phyloP scores from a whole-genome alignment of 1,140 invertebrate species.

The Drosophila pseudoobscura region DNA sequence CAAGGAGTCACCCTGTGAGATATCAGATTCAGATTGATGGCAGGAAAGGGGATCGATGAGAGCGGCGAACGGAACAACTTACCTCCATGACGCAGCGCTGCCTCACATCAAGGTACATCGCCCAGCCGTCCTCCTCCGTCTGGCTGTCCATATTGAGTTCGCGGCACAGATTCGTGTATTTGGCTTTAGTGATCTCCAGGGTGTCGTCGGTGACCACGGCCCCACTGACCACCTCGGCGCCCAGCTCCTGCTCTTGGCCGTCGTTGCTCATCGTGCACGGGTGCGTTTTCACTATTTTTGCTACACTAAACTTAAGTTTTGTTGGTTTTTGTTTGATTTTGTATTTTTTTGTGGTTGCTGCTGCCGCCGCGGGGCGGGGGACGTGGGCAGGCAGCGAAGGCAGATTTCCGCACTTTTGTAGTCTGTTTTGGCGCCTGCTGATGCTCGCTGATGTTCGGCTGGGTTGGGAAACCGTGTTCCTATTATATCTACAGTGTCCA shows the following conservation, averaged over 20 bases:
- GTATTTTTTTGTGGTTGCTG: background rate
- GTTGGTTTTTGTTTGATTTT: no score
- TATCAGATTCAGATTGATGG: constrained; percentile 48
- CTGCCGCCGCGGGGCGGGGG: constrained; percentile 20
- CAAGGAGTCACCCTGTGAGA: constrained; percentile 91
- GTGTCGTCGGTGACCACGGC: constrained; percentile 42
- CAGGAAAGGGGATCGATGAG: no score
- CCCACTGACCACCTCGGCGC: constrained; percentile 65
- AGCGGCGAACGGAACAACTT: background rate
- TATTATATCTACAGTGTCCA: constrained; percentile 3
- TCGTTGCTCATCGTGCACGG: constrained; percentile 53
- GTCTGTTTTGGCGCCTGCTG: background rate
- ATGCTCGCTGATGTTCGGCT: no score
- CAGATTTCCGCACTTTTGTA: constrained; percentile 27
- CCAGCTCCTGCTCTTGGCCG: constrained; percentile 59
- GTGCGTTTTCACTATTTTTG: constrained; percentile 9
- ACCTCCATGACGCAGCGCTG: constrained; percentile 73
- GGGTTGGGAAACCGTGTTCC: no score
- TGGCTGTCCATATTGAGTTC: constrained; percentile 78
- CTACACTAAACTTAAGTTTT: no score
- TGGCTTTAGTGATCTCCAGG: constrained; percentile 49
- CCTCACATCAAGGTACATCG: constrained; percentile 60
- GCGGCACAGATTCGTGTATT: constrained; percentile 71
- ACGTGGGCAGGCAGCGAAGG: constrained; percentile 9
- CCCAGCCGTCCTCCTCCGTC: constrained; percentile 70